Evolutionary conservation across 2,113 vertebrate species (phyloP).

Genomic region (Meriones unguiculatus): DNA sequence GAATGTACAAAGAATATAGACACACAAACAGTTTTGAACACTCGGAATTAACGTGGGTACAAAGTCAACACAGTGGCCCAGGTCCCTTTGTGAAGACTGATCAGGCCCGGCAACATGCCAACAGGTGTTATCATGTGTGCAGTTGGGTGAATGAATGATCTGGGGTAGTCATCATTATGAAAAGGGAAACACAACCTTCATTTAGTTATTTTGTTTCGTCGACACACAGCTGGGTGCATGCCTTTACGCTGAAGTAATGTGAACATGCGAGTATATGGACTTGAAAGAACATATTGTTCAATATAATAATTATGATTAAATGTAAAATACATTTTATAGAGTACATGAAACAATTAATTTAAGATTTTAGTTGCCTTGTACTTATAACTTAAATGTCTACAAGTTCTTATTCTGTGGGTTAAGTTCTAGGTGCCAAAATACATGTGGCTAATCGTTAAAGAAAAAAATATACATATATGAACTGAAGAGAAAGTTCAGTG

Average conservation of each 20-base stretch:
- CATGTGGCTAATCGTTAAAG: background rate
- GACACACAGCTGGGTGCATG: background rate
- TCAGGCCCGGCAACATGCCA: background rate
- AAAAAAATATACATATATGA: background rate
- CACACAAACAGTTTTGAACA: background rate
- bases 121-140: background rate
- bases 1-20: background rate
- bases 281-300: background rate
- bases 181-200: background rate
- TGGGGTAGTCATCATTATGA: background rate
- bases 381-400: background rate
- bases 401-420: background rate
- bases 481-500: background rate
- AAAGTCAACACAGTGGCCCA: background rate
- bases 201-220: background rate
- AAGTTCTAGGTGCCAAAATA: background rate
- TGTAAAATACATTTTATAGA: background rate
- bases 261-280: background rate
- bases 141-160: background rate
- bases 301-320: background rate
- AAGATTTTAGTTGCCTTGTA: background rate
- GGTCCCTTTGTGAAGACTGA: background rate
- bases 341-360: background rate
- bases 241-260: accelerated
- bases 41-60: background rate